Evolutionary conservation across 2,888 invertebrate species (phyloP).

Genomic region (Drosophila atripex): DNA sequence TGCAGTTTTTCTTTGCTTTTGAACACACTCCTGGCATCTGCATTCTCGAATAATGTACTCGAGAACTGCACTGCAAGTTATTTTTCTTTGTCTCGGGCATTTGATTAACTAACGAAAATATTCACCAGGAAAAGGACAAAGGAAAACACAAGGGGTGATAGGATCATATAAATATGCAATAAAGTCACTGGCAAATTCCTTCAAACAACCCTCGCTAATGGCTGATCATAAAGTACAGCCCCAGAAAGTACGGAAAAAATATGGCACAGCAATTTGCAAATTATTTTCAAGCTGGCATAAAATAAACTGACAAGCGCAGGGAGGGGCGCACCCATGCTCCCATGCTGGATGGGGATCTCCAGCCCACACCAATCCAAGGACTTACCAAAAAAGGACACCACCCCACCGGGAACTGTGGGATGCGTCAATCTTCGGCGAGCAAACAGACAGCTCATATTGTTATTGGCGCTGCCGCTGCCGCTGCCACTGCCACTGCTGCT

Average conservation of each 20-base stretch:
- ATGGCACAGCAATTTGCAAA: constrained; percentile 78
- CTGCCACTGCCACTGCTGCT: constrained; percentile 39
- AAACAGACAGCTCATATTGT: constrained; percentile 42
- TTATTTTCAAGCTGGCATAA: constrained; percentile 77
- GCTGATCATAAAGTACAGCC: constrained; percentile 67
- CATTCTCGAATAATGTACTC: constrained; percentile 54
- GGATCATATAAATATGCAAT: constrained; percentile 61
- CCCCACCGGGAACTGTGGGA: constrained; percentile 19
- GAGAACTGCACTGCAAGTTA: constrained; percentile 46
- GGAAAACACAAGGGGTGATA: background rate
- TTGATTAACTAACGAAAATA: constrained; percentile 53
- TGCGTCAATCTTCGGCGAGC: constrained; percentile 47
- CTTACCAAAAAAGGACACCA: constrained; percentile 30
- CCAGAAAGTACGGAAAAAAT: constrained; percentile 41
- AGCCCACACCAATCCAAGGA: background rate
- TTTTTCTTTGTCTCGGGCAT: constrained; percentile 61
- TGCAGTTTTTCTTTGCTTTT: constrained; percentile 21
- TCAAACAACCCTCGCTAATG: constrained; percentile 59
- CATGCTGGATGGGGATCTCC: background rate
- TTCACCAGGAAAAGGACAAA: constrained; percentile 11
- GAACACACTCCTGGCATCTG: constrained; percentile 39
- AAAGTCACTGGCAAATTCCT: constrained; percentile 28
- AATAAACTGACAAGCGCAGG: constrained; percentile 71
- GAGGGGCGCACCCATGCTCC: constrained; percentile 1
- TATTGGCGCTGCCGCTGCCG: constrained; percentile 48